A percentile compares a stretch with the other conserved stretches of the same genome.
phyloP scores from a whole-genome alignment of 2,113 vertebrate genomes.

The Benitochromis conjunctus region DNA sequence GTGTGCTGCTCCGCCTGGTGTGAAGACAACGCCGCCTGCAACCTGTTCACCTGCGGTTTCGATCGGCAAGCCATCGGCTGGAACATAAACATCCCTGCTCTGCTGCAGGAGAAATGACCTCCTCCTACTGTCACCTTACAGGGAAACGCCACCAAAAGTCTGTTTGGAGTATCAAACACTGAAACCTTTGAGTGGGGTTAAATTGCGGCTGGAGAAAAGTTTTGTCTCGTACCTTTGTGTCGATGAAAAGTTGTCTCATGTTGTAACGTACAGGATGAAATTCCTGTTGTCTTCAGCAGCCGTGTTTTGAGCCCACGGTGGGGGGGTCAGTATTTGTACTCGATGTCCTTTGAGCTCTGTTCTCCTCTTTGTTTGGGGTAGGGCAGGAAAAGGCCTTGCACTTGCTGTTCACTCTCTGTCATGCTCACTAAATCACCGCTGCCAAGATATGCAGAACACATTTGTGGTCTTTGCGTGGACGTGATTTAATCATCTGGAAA shows the following conservation, averaged over 20 bases:
- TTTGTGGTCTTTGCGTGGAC: background rate
- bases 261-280: background rate
- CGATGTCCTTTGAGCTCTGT: fast-evolving
- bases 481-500: background rate
- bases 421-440: background rate
- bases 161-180: background rate
- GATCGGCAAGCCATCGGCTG: slow-evolving; percentile 97
- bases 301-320: background rate
- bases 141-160: background rate
- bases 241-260: background rate
- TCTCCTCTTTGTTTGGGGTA: background rate
- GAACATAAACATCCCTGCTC: slow-evolving; percentile 95
- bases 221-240: background rate
- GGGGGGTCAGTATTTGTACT: background rate
- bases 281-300: background rate
- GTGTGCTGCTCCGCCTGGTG: slow-evolving; percentile 94
- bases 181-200: background rate
- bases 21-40: slow-evolving; percentile 89
- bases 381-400: background rate
- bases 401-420: background rate
- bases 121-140: background rate
- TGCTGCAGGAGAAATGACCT: slow-evolving; percentile 91
- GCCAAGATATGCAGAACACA: background rate
- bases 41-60: slow-evolving; percentile 95
- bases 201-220: background rate